Conservation (phyloP, 2,797 vertebrate genomes). For the Argya squamiceps region DNA sequence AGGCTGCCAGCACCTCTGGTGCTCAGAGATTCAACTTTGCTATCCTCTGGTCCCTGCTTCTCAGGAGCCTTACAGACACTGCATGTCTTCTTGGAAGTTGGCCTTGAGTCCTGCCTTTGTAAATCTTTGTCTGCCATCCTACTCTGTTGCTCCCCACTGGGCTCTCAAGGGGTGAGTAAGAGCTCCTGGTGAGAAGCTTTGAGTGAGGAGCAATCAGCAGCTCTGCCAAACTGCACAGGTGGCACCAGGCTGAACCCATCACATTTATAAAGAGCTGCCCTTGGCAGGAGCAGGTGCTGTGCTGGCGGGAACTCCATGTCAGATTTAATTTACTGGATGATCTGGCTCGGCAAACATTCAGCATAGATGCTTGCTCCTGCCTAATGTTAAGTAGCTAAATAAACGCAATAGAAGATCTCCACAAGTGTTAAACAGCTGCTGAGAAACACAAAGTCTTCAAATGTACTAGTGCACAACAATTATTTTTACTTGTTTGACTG, state of each 20-base stretch:
- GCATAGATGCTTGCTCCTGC: background rate
- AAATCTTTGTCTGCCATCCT: background rate
- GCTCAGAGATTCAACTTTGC: background rate
- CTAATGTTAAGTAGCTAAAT: background rate
- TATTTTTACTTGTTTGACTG: background rate
- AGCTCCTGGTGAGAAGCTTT: background rate
- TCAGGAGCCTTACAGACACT: background rate
- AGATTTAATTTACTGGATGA: conserved; percentile 41
- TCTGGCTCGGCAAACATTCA: background rate
- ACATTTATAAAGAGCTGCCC: background rate
- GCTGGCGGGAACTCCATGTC: background rate
- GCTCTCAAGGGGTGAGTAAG: background rate
- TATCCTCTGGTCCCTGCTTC: background rate
- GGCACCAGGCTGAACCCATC: background rate
- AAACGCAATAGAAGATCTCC: background rate
- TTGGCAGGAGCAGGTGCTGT: conserved; percentile 24
- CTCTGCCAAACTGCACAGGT: background rate
- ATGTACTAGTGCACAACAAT: background rate
- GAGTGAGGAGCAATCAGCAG: background rate
- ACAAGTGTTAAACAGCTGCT: background rate
- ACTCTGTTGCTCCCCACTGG: background rate
- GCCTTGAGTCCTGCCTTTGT: background rate
- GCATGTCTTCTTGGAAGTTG: background rate
- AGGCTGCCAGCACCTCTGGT: background rate
- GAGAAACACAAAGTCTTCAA: background rate